Conservation (phyloP, 2,113 vertebrate genomes). For the Sinocyclocheilus maitianheensis region DNA sequence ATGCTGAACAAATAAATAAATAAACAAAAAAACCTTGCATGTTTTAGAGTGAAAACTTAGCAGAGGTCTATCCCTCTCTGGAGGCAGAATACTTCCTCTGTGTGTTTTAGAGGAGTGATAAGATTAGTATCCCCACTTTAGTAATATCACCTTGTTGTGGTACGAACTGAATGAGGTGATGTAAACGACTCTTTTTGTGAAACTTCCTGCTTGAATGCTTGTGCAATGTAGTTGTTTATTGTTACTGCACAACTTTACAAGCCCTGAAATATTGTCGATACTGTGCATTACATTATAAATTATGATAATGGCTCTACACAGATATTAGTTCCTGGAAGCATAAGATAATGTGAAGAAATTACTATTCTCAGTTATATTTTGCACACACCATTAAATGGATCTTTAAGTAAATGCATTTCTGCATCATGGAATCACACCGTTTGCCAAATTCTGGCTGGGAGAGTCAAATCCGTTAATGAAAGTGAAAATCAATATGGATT, state of each 20-base stretch:
- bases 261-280: conserved; percentile 14
- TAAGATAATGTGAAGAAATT: neutral
- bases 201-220: neutral
- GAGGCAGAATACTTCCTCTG: neutral
- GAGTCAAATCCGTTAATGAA: conserved; percentile 34
- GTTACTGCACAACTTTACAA: conserved; percentile 5
- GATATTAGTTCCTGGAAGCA: conserved; percentile 27
- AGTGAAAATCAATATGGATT: conserved; percentile 44
- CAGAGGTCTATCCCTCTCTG: neutral
- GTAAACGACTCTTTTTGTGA: neutral
- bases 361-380: neutral
- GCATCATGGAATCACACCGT: neutral
- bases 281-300: conserved; percentile 13
- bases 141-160: neutral
- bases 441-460: neutral
- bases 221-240: conserved; percentile 9
- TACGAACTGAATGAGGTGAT: conserved; percentile 1
- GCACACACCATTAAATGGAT: conserved; percentile 33
- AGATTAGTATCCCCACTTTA: neutral
- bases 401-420: conserved; percentile 5
- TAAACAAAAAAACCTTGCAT: no score
- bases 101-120: neutral
- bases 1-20: no score
- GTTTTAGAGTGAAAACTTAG: neutral
- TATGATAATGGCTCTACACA: conserved; percentile 2